A percentile compares a stretch with the other conserved stretches of the same genome.
Conservation (phyloP, 2,797 vertebrate species). For the Spea hammondii region DNA sequence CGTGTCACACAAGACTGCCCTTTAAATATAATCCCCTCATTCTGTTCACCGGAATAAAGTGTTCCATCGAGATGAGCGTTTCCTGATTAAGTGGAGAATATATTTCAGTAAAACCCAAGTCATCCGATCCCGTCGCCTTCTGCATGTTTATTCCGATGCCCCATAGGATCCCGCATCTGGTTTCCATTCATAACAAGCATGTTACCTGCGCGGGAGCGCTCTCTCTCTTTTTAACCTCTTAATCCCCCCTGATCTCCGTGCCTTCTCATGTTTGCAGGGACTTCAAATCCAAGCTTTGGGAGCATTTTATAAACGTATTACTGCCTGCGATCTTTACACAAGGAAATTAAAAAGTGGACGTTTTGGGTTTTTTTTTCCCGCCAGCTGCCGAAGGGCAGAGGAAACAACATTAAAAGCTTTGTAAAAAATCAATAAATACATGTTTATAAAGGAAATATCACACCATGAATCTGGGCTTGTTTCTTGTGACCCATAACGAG, state of each 20-base stretch:
- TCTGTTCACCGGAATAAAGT: too few relatives aligned
- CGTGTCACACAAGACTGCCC: too few relatives aligned
- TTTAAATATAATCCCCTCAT: too few relatives aligned
- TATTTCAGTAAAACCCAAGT: background rate
- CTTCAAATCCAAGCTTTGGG: background rate
- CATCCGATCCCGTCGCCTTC: background rate
- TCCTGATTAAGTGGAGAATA: too few relatives aligned
- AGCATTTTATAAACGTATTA: background rate
- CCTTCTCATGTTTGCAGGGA: background rate
- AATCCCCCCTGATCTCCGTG: background rate
- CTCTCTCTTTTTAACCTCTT: background rate
- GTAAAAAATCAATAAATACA: slow-evolving; percentile 1
- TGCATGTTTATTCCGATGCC: background rate
- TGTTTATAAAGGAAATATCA: background rate
- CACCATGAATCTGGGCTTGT: background rate
- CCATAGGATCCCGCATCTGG: background rate
- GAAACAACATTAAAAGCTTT: background rate
- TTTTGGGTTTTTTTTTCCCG: background rate
- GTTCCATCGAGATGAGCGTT: too few relatives aligned
- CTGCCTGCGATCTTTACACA: background rate
- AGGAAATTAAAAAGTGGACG: slow-evolving; percentile 3
- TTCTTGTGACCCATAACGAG: background rate
- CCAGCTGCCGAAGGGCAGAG: background rate
- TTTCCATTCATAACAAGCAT: background rate
- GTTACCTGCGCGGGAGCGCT: background rate